Evolutionary conservation across 2,797 vertebrate genomes (phyloP).

Genomic region (Aeoliscus strigatus): DNA sequence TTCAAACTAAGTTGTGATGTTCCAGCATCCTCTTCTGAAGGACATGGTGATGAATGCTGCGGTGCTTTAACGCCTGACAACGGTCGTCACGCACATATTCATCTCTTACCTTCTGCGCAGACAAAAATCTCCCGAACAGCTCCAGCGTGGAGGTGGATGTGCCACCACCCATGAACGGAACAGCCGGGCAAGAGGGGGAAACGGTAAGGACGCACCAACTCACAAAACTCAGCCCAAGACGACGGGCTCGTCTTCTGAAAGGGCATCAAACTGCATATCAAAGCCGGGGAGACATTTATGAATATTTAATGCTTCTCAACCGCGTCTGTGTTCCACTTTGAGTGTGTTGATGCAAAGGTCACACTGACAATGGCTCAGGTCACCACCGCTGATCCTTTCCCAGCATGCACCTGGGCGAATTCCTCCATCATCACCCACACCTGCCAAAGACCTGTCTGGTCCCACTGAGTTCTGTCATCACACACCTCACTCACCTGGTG

Average conservation of each 20-base stretch:
- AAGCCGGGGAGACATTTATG: slow-evolving; percentile 37
- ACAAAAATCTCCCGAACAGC: slow-evolving; percentile 90
- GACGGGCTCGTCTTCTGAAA: not conserved
- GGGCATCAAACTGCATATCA: slow-evolving; percentile 16
- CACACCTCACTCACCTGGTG: slow-evolving; percentile 58
- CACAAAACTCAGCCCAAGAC: too few relatives aligned
- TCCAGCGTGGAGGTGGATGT: slow-evolving; percentile 92
- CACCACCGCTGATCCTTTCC: slow-evolving; percentile 61
- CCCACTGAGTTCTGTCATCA: slow-evolving; percentile 75
- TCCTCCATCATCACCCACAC: slow-evolving; percentile 58
- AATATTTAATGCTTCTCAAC: slow-evolving; percentile 53
- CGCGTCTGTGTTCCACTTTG: slow-evolving; percentile 45
- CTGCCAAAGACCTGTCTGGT: slow-evolving; percentile 87
- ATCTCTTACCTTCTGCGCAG: slow-evolving; percentile 56
- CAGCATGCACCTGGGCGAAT: slow-evolving; percentile 52
- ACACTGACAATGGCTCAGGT: slow-evolving; percentile 41
- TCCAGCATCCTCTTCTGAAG: too few relatives aligned
- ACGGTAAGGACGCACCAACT: slow-evolving; percentile 56
- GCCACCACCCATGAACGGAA: slow-evolving; percentile 90
- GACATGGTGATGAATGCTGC: too few relatives aligned
- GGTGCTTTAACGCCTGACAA: not conserved
- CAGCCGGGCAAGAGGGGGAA: slow-evolving; percentile 83
- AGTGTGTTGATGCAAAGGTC: slow-evolving; percentile 57
- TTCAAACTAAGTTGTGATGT: too few relatives aligned
- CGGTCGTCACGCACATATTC: slow-evolving; percentile 5